Evolutionary conservation across 2,113 vertebrate genomes (phyloP), one percentile per base, ranked within the genome.

Genomic region (Rhinogobius similis): DNA sequence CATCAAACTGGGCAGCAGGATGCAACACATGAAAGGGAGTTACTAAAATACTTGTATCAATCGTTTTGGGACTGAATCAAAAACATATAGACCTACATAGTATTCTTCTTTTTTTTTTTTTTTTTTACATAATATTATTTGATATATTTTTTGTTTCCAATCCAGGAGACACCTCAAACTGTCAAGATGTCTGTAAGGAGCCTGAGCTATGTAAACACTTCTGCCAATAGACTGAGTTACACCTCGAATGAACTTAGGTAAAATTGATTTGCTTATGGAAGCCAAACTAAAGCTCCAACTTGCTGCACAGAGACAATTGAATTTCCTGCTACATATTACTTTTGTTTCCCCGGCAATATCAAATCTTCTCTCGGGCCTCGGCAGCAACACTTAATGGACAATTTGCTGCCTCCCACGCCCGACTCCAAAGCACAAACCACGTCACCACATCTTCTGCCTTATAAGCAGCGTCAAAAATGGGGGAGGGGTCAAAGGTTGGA

Each of bases 251-350:
- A 91, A 91, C 85, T 74, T 14, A 36, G 20, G 77, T 78, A 85
- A 90, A 91, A 91, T 91, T 91, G 90, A 91, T 90, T 87, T 82
- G 85, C 74, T 61, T 82, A 73, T 82, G 86, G 87, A 92, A 89
- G 90, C 87, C 78, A 74, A 88, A 83, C 78, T 84, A 77, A 86
- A 88, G 87, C 84, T 84, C 82, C 85, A 91, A 92, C 86, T 88
- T 89, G 89, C 84, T 77, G 76, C 69, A 90, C 84, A 89, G 86
- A 85, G 79, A 89, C 88, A 93, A 94, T 94, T 92, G 89, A 93
- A 93, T 94, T 94, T 94, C 91, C 92, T 91, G 88, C 62, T 91
- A 87, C 89, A 90, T 93, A 90, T 92, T 88, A 92, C 90, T 92
- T 92, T 89, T 93, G 91, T 93, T 94, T 93, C 93, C 91, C 88